Evolutionary conservation across 2,797 vertebrate genomes (phyloP), one percentile per base, ranked within the genome.

Genomic region (Pitangus sulphuratus): DNA sequence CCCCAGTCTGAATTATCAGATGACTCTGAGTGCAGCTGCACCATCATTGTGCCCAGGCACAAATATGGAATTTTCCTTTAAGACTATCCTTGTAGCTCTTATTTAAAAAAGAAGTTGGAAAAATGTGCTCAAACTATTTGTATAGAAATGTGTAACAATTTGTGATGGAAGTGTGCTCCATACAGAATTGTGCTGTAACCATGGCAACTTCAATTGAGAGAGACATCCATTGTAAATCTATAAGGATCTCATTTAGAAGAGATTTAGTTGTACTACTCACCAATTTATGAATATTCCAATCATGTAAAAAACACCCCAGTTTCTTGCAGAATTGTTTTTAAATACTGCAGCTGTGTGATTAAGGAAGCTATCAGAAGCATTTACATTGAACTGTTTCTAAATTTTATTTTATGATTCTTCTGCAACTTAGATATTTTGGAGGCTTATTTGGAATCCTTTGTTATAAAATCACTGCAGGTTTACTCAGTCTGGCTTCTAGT

Each of bases 171-270:
- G 31, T 8, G 48, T 66, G 61, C 62, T 89, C 40, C 33, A 10
- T 42, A 45, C 37, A 84, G 76, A 91, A 86, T 51, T 95, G 79
- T 86, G 68, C 76, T 82, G 95, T 97, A 95, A 64, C 94, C 87
- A 95, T 91, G 76, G 90, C 56, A 96, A 96, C 96, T 76, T 86
- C 71, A 61, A 88, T n/a, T 92, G 81, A 92, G 58, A 84, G 83
- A 95, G 47, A 79, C 74, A 78, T 75, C 79, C 93, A 86, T 72
- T 93, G 93, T 81, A 85, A 94, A 84, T 89, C 87, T 92, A 8
- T 50, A 60, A 91, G 40, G 65, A 77, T 72, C 76, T 89, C 16
- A 94, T 95, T 87, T 76, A 76, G 79, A 69, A 79, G 86, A 91
- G 50, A 90, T 80, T 93, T 85, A 89, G 66, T 83, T 90, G 71